Percentiles rank a stretch among this genome's conserved stretches.
These are phyloP conservation scores for Synergus laeviventris DNA, from an alignment of 2,888 invertebrate species.

Conservation along the genomic window DNA sequence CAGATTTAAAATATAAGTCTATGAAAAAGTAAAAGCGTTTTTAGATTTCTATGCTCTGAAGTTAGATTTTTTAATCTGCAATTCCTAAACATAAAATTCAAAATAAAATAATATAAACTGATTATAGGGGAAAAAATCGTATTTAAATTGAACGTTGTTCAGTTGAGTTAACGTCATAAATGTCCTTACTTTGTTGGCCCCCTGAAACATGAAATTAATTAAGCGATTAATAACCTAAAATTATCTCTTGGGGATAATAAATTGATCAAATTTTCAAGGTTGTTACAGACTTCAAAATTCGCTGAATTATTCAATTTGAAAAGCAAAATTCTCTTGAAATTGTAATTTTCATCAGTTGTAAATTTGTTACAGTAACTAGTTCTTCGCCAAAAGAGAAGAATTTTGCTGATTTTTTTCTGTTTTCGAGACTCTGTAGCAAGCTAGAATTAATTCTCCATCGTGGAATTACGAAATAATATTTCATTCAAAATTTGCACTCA, in stretches of 20 bases:
- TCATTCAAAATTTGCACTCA: conserved; percentile 59
- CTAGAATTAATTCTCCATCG: not conserved
- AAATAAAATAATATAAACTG: not conserved
- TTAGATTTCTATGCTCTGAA: not conserved
- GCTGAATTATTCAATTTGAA: not conserved
- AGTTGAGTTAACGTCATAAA: not conserved
- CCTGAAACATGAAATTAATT: conserved; percentile 23
- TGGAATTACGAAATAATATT: not conserved
- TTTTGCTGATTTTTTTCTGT: not conserved
- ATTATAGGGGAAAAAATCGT: not conserved
- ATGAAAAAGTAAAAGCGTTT: not conserved
- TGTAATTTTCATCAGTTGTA: no score
- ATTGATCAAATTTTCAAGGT: not conserved
- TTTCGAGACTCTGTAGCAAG: not conserved
- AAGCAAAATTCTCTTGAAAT: no score
- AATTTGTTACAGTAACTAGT: no score
- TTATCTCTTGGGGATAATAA: not conserved
- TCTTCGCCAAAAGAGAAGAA: not conserved
- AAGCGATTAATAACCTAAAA: not conserved
- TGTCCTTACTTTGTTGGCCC: conserved; percentile 29
- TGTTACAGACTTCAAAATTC: not conserved
- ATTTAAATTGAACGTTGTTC: not conserved
- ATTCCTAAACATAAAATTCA: not conserved
- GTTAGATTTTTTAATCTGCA: no score
- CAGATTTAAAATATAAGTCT: not conserved